These are phyloP conservation scores for Lasioglossum figueresi DNA, from an alignment of 2,888 invertebrate species.

Conservation along the genomic window DNA sequence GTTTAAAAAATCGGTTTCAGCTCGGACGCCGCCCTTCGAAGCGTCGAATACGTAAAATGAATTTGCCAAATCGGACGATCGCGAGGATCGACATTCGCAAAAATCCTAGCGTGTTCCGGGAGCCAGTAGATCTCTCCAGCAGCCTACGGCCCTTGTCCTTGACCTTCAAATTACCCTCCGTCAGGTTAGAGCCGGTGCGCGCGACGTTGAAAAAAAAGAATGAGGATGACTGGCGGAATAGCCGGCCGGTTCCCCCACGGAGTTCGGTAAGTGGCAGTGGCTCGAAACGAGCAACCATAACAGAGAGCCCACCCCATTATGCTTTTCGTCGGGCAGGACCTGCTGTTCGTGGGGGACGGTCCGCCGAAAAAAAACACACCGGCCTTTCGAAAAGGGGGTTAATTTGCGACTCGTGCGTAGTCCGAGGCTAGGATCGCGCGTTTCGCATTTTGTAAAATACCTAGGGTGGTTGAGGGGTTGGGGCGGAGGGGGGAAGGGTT, in stretches of 20 bases:
- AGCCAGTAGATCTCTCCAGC: not conserved
- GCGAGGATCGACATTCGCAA: not conserved
- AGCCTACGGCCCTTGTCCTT: not conserved
- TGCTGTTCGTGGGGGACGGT: constrained; percentile 1
- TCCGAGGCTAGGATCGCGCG: constrained; percentile 1
- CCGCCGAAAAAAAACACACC: constrained; percentile 31
- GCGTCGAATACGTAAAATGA: not conserved
- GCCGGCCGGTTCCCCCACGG: constrained; percentile 44
- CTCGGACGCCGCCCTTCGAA: not conserved
- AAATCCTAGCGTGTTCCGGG: not conserved
- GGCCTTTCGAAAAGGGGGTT: constrained; percentile 41
- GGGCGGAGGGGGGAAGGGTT: too few species aligned
- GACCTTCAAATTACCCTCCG: constrained; percentile 60
- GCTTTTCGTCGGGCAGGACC: constrained; percentile 46
- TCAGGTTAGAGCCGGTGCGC: constrained; percentile 48
- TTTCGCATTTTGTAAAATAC: constrained; percentile 27
- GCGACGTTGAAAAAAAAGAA: constrained; percentile 24
- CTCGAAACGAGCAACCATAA: constrained; percentile 60
- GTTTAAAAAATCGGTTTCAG: not conserved
- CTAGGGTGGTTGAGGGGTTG: not conserved
- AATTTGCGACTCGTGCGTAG: constrained; percentile 51
- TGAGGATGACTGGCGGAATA: constrained; percentile 64
- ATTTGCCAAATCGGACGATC: not conserved
- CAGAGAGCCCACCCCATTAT: constrained; percentile 47
- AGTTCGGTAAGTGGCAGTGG: constrained; percentile 53